Evolutionary conservation across 2,888 invertebrate genomes (phyloP).

Genomic region (Xestia c-nigrum): DNA sequence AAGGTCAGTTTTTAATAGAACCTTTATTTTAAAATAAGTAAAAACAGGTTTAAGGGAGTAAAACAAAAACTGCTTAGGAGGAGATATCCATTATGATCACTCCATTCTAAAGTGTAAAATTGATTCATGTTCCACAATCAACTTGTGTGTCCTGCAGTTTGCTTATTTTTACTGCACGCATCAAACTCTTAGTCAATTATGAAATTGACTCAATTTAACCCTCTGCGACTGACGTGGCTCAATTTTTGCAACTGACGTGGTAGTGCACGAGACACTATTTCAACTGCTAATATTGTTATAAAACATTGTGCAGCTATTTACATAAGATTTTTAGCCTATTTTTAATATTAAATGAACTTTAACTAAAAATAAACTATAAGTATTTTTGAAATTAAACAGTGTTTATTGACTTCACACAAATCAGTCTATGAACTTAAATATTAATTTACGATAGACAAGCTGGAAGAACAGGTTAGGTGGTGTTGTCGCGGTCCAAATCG

Average conservation of each 20-base stretch:
- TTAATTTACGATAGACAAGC: neutral
- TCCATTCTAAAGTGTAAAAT: neutral
- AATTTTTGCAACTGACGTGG: no score
- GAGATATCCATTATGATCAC: neutral
- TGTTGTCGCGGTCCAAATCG: neutral
- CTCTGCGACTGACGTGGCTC: no score
- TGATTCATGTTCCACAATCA: neutral
- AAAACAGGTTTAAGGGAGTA: neutral
- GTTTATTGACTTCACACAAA: no score
- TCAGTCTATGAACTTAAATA: no score
- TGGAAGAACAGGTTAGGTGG: neutral
- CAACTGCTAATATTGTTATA: no score
- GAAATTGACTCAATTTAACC: neutral
- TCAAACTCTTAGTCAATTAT: neutral
- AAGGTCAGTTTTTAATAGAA: constrained; percentile 91
- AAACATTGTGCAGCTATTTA: no score
- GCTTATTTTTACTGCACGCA: neutral
- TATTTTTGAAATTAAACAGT: no score
- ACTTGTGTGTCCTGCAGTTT: neutral
- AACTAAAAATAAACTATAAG: no score
- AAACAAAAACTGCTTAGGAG: neutral
- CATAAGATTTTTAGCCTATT: no score
- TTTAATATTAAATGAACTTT: no score
- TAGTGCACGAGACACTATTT: no score
- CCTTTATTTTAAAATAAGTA: neutral